Conservation (phyloP, 2,888 invertebrate species). For the Drosophila monieri region DNA sequence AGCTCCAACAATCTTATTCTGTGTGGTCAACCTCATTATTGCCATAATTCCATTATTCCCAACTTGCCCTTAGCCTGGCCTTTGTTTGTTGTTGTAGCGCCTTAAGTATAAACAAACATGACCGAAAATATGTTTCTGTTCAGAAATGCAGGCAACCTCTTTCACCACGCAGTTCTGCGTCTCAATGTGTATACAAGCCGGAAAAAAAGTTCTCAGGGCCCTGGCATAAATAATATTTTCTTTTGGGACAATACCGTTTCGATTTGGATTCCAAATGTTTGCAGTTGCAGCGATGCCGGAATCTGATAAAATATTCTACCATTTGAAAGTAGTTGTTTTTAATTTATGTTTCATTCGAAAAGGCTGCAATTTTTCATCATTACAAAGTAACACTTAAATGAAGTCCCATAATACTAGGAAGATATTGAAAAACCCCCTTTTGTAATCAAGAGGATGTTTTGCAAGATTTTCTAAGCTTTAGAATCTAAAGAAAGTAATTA, state of each 20-base stretch:
- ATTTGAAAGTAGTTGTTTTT: not conserved
- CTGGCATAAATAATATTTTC: constrained; percentile 70
- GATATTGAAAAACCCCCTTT: too few relatives aligned
- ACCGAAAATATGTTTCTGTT: constrained; percentile 49
- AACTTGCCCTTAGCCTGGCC: constrained; percentile 64
- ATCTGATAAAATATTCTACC: not conserved
- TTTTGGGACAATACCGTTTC: constrained; percentile 55
- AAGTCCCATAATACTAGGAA: too few relatives aligned
- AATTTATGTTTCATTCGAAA: not conserved
- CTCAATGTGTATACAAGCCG: constrained; percentile 60
- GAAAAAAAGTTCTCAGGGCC: constrained; percentile 67
- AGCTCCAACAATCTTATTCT: not conserved
- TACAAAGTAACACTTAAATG: not conserved
- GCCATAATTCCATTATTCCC: constrained; percentile 49
- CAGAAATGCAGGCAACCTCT: constrained; percentile 53
- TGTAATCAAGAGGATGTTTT: too few relatives aligned
- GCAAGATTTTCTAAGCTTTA: too few relatives aligned
- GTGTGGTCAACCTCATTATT: constrained; percentile 14
- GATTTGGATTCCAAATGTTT: constrained; percentile 54
- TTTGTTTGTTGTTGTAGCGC: constrained; percentile 70
- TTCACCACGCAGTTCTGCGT: not conserved
- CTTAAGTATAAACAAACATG: constrained; percentile 66
- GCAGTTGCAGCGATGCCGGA: constrained; percentile 42
- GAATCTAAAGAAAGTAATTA: too few relatives aligned
- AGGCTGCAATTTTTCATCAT: not conserved